Conservation (phyloP, 1,140 invertebrate species). For the Spodoptera frugiperda region DNA sequence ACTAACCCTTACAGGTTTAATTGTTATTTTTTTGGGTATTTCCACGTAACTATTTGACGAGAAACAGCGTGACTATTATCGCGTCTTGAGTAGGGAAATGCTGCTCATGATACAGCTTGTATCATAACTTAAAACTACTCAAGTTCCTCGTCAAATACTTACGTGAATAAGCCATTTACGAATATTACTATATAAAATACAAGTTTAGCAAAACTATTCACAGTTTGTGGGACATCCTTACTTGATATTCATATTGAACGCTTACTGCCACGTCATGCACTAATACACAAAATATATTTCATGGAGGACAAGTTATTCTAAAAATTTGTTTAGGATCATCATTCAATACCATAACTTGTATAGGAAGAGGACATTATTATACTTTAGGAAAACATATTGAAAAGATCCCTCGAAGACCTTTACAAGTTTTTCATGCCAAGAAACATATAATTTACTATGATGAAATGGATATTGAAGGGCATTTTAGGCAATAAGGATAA, state of each 20-base stretch:
- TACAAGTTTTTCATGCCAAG: not conserved
- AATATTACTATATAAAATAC: not conserved
- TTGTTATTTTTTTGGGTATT: no score
- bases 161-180: no score
- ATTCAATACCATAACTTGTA: constrained; percentile 17
- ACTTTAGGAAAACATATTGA: constrained; percentile 3
- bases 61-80: no score
- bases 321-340: constrained; percentile 23
- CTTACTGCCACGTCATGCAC: no score
- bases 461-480: not conserved
- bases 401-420: constrained; percentile 12
- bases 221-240: no score
- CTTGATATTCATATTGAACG: no score
- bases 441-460: constrained; percentile 5
- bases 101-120: no score
- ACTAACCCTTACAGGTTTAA: no score
- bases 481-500: not conserved
- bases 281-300: not conserved
- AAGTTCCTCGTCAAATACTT: no score
- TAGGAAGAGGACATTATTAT: constrained; percentile 10
- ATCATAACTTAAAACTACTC: no score
- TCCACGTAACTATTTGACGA: no score
- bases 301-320: constrained; percentile 1
- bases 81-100: no score
- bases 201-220: not conserved